Evolutionary conservation across 2,888 invertebrate genomes (phyloP).

Genomic region (Bruchidius siliquastri): DNA sequence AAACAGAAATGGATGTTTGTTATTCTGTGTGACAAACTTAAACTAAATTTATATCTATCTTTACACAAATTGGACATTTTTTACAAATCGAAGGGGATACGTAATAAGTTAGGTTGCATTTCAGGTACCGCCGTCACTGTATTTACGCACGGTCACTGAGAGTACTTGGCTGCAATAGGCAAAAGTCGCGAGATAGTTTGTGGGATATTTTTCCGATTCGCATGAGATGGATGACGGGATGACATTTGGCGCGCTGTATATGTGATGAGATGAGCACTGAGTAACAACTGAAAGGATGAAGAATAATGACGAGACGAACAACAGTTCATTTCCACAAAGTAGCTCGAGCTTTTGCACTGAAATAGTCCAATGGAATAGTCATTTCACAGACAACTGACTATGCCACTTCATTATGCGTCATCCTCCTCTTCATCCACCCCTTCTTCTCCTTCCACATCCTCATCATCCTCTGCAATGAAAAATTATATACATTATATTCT

Average conservation of each 20-base stretch:
- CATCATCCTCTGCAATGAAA: constrained; percentile 43
- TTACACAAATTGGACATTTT: constrained; percentile 51
- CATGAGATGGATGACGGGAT: not conserved
- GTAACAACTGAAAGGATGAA: constrained; percentile 18
- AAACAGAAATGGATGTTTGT: not conserved
- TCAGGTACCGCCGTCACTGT: constrained; percentile 42
- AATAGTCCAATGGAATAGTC: constrained; percentile 35
- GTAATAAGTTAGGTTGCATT: constrained; percentile 45
- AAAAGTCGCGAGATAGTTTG: constrained; percentile 39
- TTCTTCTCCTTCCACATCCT: constrained; percentile 46
- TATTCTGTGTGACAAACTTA: constrained; percentile 37
- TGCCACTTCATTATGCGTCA: constrained; percentile 46
- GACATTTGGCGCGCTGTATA: not conserved
- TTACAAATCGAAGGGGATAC: constrained; percentile 49
- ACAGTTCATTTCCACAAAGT: constrained; percentile 35
- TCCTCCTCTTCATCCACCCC: constrained; percentile 47
- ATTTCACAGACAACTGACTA: constrained; percentile 33
- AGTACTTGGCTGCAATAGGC: constrained; percentile 27
- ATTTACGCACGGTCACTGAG: constrained; percentile 37
- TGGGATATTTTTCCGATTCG: constrained; percentile 19
- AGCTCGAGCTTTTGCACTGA: constrained; percentile 41
- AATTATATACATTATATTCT: constrained; percentile 6
- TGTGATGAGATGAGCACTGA: constrained; percentile 5
- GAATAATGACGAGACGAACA: not conserved
- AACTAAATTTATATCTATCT: constrained; percentile 50